Conservation (phyloP, 2,888 invertebrate genomes). For the Athalia circularis region DNA sequence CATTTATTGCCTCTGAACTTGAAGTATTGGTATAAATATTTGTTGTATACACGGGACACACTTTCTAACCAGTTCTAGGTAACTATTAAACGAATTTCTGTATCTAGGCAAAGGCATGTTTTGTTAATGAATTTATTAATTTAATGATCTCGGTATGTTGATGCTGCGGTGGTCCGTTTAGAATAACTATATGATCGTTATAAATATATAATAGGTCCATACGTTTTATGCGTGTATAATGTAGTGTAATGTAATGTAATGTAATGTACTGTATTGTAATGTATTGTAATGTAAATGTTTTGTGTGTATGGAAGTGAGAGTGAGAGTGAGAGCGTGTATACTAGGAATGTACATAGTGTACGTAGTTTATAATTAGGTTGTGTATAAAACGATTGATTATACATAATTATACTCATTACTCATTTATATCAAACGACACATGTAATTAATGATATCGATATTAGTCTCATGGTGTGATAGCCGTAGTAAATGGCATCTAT, state of each 20-base stretch:
- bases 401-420: conserved; percentile 69
- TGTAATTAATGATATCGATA: conserved; percentile 72
- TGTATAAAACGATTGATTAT: conserved; percentile 74
- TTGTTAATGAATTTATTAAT: conserved; percentile 45
- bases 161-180: conserved; percentile 67
- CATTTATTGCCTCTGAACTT: background rate
- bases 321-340: conserved; percentile 68
- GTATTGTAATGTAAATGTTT: conserved; percentile 8
- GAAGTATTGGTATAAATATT: background rate
- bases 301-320: conserved; percentile 53
- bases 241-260: conserved; percentile 52
- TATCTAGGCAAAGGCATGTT: conserved; percentile 29
- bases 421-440: conserved; percentile 73
- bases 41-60: conserved; percentile 40
- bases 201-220: conserved; percentile 69
- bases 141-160: conserved; percentile 59
- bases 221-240: conserved; percentile 65
- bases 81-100: conserved; percentile 36
- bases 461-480: conserved; percentile 72
- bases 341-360: conserved; percentile 73
- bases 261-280: background rate
- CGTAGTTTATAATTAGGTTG: conserved; percentile 70
- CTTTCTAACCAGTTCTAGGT: conserved; percentile 19
- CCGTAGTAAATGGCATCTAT: conserved; percentile 65
- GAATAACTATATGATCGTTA: conserved; percentile 68